Conservation (phyloP, 2,888 invertebrate genomes). For the Hypercompe scribonia region DNA sequence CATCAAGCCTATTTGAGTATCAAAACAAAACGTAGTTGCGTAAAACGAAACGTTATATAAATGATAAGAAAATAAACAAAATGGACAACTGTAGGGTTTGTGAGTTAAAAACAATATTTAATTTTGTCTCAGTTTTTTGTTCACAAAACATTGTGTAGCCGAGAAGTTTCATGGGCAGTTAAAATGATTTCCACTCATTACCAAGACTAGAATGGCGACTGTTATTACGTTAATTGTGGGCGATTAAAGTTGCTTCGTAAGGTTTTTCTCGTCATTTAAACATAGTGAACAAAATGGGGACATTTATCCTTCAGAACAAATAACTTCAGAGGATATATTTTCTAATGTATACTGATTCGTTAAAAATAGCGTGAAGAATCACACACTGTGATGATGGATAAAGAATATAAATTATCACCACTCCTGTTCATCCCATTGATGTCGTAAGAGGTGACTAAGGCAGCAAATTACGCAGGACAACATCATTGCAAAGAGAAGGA, state of each 20-base stretch:
- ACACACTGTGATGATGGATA: no score
- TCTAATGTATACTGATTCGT: not conserved
- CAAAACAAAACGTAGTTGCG: conserved; percentile 27
- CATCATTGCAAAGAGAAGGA: no score
- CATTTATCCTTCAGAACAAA: conserved; percentile 25
- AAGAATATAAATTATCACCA: no score
- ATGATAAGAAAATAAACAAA: conserved; percentile 3
- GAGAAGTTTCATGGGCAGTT: conserved; percentile 41
- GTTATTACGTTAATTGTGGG: conserved; percentile 58
- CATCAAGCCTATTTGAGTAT: conserved; percentile 28
- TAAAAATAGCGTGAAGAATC: not conserved
- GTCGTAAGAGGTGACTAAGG: no score
- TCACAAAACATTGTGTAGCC: conserved; percentile 14
- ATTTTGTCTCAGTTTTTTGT: conserved; percentile 9
- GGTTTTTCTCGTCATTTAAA: conserved; percentile 46
- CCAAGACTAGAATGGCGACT: conserved; percentile 45
- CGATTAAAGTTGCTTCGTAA: conserved; percentile 41
- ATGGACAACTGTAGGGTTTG: not conserved
- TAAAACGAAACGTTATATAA: conserved; percentile 5
- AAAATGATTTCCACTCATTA: conserved; percentile 53
- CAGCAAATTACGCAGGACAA: no score
- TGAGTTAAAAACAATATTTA: not conserved
- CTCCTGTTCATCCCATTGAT: no score
- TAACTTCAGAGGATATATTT: not conserved
- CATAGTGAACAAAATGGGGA: conserved; percentile 28